Evolutionary conservation across 2,888 invertebrate species (phyloP), one percentile per base, ranked within the genome.

Genomic region (Pocota personata): DNA sequence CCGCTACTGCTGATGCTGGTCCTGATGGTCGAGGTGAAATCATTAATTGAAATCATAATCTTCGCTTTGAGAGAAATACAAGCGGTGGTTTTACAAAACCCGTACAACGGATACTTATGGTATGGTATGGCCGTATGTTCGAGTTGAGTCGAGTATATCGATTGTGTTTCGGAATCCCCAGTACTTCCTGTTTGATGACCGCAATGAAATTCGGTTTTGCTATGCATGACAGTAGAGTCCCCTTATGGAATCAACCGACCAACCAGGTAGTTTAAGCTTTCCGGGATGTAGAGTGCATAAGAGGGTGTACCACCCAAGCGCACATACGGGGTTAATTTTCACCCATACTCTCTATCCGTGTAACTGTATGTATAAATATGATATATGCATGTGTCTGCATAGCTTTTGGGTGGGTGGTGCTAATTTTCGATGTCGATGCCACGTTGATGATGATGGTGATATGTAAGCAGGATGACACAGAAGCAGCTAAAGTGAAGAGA

Each of bases 21-120:
- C 71, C 35, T 71, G 82, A 77, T 77, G 82, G 64, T 32, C 48
- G 75, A 84, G 84, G 79, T 84, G 75, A 84, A 84, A 84, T 84
- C 84, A 84, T 84, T 84, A 84, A 84, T 84, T 84, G 84, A 84
- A 84, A 84, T 84, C 79, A 84, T 84, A 84, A 84, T 84, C 84
- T 84, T 79, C 79, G 69, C 79, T 79, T 84, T 79, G 79, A 75
- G 79, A 82, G 82, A 71, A 57, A 79, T 64, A 79, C 69, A 58
- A 75, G 48, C 75, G 69, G 79, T 75, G 84, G 84, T 84, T 84
- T 79, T 79, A 64, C 69, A 55, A 69, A 84, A 79, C 50, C 75
- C 64, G 55, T 58, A 75, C 48, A 78, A 50, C 52, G 30, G 73
- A 67, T 55, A 40, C 52, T 35, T 21, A 43, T 21, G 6, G 32